Base-by-base conservation (phyloP, 2,113 vertebrate species). In the Furnarius figulus region DNA sequence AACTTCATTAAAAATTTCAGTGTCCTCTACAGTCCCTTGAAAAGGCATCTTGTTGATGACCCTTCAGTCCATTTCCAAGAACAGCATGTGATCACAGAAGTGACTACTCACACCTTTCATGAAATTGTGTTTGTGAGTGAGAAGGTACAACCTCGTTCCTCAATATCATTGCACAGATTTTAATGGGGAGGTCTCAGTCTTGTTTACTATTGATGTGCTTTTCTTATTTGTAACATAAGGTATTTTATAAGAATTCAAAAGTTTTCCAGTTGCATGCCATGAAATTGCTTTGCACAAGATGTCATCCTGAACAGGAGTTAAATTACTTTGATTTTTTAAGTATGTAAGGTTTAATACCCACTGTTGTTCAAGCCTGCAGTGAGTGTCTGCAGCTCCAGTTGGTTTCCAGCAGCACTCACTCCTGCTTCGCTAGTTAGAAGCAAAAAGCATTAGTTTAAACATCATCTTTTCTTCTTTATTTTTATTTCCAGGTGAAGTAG, bases 1-100 rank as follows among this genome's bases (percentile, higher is more conserved):
- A 97, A 95, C 94, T 99, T 99, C 98, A 99, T 99, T 61, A 97
- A 98, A 97, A 99, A 99, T 98, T 99, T 99, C 98, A 99, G 99
- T 8, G 27, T 98, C 92, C 97, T 98, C 25, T 98, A 99, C 98
- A 99, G 98, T 95, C 98, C 98, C 55, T 95, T 99, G 96, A 98
- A 98, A 97, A 99, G 99, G 95, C 98, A 99, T 88, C 98, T 99
- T 80, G 98, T 99, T n/a, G 98, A 98, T 76, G 97, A 98, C 31
- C 56, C 95, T 59, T 95, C 97, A 73, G 81, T 83, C 58, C 92
- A 83, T 37, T 81, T 93, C 22, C 89, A 58, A 3, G 75, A 93
- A 25, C 96, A 93, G 16, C 98, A n/a, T 27, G 94, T 99, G 68
- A 98, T 99, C 96, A 98, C 97, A 40, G 99, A 99, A 90, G 98